phyloP scores from a whole-genome alignment of 2,113 vertebrate genomes.

The Callocephalon fimbriatum region DNA sequence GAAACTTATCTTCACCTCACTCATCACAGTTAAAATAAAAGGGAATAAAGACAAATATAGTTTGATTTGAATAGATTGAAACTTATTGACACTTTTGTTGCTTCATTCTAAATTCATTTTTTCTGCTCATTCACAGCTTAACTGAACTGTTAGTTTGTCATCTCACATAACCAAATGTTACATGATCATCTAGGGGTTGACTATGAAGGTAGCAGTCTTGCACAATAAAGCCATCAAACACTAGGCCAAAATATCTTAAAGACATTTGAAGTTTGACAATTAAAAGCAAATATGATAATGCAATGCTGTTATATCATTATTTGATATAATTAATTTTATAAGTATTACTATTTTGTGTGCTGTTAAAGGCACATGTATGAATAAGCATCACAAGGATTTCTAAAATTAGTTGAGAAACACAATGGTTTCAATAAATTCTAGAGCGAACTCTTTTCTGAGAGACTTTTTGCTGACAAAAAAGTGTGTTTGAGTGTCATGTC shows the following conservation, averaged over 20 bases:
- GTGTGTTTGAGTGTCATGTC: not conserved
- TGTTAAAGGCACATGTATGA: not conserved
- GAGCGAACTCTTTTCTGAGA: not conserved
- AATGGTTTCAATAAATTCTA: not conserved
- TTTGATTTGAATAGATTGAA: not conserved
- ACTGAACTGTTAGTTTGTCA: not conserved
- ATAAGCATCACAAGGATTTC: not conserved
- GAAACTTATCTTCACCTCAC: not conserved
- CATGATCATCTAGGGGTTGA: fast-evolving
- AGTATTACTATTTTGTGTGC: not conserved
- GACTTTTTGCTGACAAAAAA: not conserved
- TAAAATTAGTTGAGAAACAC: not conserved
- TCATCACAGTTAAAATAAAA: not conserved
- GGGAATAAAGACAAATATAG: not conserved
- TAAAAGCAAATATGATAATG: not conserved
- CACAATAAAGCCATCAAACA: not conserved
- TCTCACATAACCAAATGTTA: not conserved
- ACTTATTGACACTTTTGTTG: not conserved
- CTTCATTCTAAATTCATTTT: not conserved
- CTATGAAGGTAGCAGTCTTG: not conserved
- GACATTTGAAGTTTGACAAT: not conserved
- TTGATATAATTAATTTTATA: not conserved
- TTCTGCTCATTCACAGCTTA: not conserved
- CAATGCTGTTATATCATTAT: not conserved
- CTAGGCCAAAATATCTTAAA: not conserved